Evolutionary conservation across 1,140 invertebrate genomes (phyloP), one percentile per base, ranked within the genome.

Genomic region (Pachypsylla venusta): DNA sequence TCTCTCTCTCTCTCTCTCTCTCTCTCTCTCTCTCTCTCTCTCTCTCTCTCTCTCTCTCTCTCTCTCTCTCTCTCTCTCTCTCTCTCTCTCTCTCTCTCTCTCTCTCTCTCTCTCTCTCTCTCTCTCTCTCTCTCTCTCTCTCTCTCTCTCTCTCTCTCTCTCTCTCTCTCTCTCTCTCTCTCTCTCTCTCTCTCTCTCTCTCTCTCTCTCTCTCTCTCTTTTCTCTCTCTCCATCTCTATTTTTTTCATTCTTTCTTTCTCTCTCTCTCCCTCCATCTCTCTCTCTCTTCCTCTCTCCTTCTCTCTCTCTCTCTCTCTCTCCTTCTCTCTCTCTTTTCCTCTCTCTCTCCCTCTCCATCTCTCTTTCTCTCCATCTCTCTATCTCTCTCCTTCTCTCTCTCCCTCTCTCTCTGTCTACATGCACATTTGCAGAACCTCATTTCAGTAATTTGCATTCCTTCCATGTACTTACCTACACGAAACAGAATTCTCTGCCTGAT

Each of bases 11-110:
- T 48, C 16, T 4, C 42, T 48, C 16, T 48, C 42, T 10, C 16
- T 35, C 16, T 12, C 30, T 16, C 16, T 10, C 30, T 10, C 10
- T 35, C 10, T 35, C 30, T 16, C 10, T 35, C 10, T 19, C 42
- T 48, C n/a, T 19, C 42, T 48, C 42, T 3, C 42, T 48, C 42
- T n/a, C 42, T 48, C 42, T 48, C 16, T 48, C 42, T 10, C 42
- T 4, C 16, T 19, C 5, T 19, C 42, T 48, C 42, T 22, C 42
- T 48, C 16, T n/a, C 42, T 48, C 42, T 19, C 42, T 48, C n/a
- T 48, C 42, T 48, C 42, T 48, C 42, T 10, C 42, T 10, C 42
- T 48, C n/a, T 48, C 16, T 48, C 42, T 19, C 22, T 48, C 42
- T 19, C n/a, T n/a, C 30, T 10, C n/a, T n/a, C 7, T 10, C 30